Evolutionary conservation across 2,888 invertebrate genomes (phyloP).

Genomic region (Lithophane semibrunnea): DNA sequence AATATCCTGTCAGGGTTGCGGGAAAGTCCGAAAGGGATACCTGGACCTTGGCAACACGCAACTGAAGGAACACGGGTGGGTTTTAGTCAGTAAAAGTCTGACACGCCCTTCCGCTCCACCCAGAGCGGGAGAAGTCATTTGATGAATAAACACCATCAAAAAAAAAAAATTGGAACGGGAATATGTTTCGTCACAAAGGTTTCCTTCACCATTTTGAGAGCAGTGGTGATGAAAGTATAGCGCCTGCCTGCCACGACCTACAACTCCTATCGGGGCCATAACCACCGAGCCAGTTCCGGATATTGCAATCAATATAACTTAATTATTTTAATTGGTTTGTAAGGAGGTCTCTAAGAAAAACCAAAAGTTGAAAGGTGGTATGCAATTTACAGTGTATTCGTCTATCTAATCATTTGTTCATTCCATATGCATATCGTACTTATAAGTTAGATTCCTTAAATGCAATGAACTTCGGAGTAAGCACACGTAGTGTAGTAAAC

Average conservation of each 20-base stretch:
- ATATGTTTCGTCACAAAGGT: not conserved
- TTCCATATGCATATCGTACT: not conserved
- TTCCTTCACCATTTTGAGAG: not conserved
- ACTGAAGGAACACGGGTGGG: too few species aligned
- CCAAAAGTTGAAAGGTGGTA: not conserved
- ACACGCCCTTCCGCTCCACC: too few species aligned
- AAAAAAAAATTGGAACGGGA: too few species aligned
- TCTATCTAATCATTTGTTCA: not conserved
- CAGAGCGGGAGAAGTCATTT: too few species aligned
- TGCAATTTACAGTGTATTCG: not conserved
- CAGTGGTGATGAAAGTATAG: not conserved
- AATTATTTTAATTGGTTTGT: not conserved
- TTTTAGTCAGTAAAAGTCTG: too few species aligned
- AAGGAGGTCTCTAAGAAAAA: not conserved
- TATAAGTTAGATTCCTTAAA: conserved; percentile 28
- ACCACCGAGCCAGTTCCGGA: not conserved
- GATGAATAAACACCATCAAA: too few species aligned
- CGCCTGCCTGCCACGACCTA: not conserved
- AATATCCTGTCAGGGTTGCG: not conserved
- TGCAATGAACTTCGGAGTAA: conserved; percentile 23
- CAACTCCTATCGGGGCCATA: too few species aligned
- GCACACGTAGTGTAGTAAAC: conserved; percentile 36
- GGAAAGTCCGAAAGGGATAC: too few species aligned
- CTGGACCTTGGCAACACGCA: too few species aligned
- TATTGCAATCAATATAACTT: not conserved